A percentile compares a stretch with the other conserved stretches of the same genome.
Conservation (phyloP, 2,797 vertebrate genomes). For the Catamblyrhynchus diadema region DNA sequence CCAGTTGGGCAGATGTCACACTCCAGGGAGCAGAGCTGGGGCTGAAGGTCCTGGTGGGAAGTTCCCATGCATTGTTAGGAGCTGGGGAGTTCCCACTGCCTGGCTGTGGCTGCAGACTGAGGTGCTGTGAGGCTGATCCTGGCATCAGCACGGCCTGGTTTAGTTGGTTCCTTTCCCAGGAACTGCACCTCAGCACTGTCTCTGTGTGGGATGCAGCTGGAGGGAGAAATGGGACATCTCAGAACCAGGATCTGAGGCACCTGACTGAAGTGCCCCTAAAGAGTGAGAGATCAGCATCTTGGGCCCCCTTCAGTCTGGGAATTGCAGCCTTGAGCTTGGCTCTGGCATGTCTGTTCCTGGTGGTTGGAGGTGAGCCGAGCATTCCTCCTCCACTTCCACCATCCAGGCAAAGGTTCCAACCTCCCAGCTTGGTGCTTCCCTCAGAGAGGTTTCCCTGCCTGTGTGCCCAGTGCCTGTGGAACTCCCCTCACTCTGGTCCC, state of each 20-base stretch:
- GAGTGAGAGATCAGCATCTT: not conserved
- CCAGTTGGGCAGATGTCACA: not conserved
- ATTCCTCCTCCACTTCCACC: not conserved
- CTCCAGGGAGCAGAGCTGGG: not conserved
- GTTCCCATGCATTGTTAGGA: not conserved
- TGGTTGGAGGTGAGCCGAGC: not conserved
- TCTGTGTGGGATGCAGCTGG: too few species aligned
- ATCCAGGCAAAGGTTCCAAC: not conserved
- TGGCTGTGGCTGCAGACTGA: not conserved
- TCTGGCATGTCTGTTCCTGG: not conserved
- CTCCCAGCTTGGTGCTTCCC: not conserved
- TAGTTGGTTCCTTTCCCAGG: not conserved
- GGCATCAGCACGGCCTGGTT: not conserved
- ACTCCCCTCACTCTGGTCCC: accelerated
- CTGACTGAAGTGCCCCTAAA: not conserved
- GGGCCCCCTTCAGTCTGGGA: not conserved
- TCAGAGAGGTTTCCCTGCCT: not conserved
- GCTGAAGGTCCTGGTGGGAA: not conserved
- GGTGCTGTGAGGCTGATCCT: not conserved
- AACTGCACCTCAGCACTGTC: not conserved
- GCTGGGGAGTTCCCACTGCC: not conserved
- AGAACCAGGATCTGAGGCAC: not conserved
- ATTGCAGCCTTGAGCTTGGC: not conserved
- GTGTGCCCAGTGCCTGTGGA: not conserved
- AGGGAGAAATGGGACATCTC: not conserved